Base-by-base conservation (phyloP, 1,140 invertebrate genomes). In the Riptortus pedestris region DNA sequence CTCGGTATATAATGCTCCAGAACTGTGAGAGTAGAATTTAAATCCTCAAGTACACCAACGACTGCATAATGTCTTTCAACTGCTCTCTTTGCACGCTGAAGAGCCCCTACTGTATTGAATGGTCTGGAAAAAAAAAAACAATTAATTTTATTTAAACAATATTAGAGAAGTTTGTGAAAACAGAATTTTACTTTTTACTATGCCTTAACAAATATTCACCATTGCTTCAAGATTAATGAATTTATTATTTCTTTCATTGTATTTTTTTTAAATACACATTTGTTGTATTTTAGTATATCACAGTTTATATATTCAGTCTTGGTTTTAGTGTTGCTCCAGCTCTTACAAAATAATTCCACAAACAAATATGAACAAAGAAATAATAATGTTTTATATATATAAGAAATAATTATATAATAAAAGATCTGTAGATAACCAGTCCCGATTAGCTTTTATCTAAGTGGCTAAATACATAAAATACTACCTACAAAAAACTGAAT, bases 51-150 rank as follows among this genome's bases (percentile, higher is more conserved):
- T 7, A 93, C 87, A 0, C 90, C 90, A 4, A 93, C 90, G 0
- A 92, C 90, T 0, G 89, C 85, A 71, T 92, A 93, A 70, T 91
- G 83, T 69, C 85, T 80, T 71, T 93, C 89, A 1, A 92, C 88
- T 3, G 88, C 87, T 63, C 83, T 76, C 74, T 92, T 93, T 0
- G 90, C 90, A 68, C 83, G 81, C 72, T 91, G 86, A 66, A 93
- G 73, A 0, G 90, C 89, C 66, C 86, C 88, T n/a, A 84, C 75
- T 0, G 86, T 89, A 70, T 92, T 91, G 70, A 92, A 91, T 29
- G 88, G 89, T 61, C 88, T 90, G 74, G 16, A 75, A 76, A 12
- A 29, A 14, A 28, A 57, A 60, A 69, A 33, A 72, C 22, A 67
- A 64, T 61, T 57, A 45, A 61, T 16, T 20, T 20, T 61, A n/a